phyloP scores from a whole-genome alignment of 1,140 invertebrate species.

The Pteromalus puparum region DNA sequence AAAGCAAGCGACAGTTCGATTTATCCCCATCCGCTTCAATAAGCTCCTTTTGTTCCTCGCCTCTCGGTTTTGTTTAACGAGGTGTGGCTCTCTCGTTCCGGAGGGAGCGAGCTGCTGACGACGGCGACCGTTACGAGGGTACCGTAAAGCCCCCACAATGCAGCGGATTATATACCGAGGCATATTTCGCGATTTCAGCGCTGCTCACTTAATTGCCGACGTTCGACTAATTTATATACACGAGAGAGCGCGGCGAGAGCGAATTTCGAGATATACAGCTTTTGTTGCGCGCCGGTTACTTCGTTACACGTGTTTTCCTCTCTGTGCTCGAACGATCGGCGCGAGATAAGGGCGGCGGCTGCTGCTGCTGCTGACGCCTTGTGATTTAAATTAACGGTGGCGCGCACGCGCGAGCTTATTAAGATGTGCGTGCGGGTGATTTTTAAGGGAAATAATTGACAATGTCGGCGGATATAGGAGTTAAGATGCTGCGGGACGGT shows the following conservation, averaged over 20 bases:
- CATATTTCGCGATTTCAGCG: neutral
- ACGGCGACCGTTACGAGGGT: conserved; percentile 37
- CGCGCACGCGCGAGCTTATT: neutral
- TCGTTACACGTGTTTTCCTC: conserved; percentile 5
- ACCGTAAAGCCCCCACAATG: conserved; percentile 33
- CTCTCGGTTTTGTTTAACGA: neutral
- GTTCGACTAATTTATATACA: conserved; percentile 24
- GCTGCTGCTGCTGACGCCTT: neutral
- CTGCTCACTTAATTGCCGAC: conserved; percentile 20
- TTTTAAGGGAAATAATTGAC: conserved; percentile 5
- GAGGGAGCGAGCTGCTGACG: too few species aligned
- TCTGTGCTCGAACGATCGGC: neutral
- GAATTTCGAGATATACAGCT: conserved; percentile 14
- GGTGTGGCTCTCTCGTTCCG: neutral
- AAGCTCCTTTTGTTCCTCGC: conserved; percentile 15
- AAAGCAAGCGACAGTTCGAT: neutral
- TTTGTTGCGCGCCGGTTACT: conserved; percentile 14
- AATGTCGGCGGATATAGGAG: conserved; percentile 5
- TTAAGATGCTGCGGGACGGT: neutral
- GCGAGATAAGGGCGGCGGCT: neutral
- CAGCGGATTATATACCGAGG: neutral
- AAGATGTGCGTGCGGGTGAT: neutral
- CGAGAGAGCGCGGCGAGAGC: neutral
- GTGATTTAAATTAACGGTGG: neutral
- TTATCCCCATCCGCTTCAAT: neutral